These are phyloP conservation scores for Phainopepla nitens DNA, from an alignment of 2,113 vertebrate genomes.

Conservation along the genomic window DNA sequence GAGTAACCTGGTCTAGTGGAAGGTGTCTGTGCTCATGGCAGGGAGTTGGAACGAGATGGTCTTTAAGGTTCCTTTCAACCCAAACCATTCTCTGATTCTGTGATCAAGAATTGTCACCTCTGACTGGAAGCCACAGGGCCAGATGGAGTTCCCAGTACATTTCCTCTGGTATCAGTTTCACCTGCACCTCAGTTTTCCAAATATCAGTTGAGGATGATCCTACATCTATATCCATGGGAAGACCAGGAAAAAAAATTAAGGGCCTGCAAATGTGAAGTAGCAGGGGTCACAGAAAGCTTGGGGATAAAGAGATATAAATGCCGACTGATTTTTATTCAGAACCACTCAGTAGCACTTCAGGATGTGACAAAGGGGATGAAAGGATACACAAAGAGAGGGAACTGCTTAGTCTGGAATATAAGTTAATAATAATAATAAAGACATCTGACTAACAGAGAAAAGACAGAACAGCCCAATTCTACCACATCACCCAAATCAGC, in stretches of 20 bases:
- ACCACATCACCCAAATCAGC: neutral
- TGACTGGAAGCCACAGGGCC: neutral
- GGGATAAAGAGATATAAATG: neutral
- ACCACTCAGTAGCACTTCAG: neutral
- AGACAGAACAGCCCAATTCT: neutral
- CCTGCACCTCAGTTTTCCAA: neutral
- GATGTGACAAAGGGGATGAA: neutral
- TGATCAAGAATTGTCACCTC: neutral
- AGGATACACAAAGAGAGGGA: neutral
- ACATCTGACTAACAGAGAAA: constrained; percentile 8
- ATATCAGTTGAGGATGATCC: neutral
- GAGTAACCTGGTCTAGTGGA: neutral
- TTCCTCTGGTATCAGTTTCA: neutral
- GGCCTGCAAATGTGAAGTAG: neutral
- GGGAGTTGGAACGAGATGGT: rapidly evolving
- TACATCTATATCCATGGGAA: neutral
- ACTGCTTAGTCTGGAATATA: neutral
- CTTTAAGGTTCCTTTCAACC: neutral
- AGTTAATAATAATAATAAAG: constrained; percentile 32
- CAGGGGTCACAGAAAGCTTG: neutral
- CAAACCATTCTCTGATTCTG: neutral
- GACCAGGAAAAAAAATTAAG: neutral
- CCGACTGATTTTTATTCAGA: neutral
- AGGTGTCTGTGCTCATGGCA: neutral
- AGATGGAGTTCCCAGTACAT: neutral